These are phyloP conservation scores for Aix galericulata DNA, from an alignment of 2,113 vertebrate genomes.

Conservation along the genomic window DNA sequence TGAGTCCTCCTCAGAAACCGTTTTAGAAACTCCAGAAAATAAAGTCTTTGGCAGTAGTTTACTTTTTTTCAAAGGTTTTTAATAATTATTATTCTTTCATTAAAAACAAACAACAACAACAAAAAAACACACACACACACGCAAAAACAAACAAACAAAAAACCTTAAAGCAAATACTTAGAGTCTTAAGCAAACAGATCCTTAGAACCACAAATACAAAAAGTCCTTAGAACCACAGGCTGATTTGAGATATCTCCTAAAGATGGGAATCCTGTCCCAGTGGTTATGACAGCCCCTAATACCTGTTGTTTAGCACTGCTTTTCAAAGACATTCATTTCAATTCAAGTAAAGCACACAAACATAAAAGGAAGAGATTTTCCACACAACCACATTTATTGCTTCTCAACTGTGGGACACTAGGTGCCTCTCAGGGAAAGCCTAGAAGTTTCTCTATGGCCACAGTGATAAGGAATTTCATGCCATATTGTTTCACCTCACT, in stretches of 20 bases:
- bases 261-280: neutral
- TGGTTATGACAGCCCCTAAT: neutral
- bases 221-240: neutral
- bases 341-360: neutral
- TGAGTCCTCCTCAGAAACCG: conserved; percentile 20
- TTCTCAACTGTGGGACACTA: rapidly evolving
- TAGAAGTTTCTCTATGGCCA: neutral
- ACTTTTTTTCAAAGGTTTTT: conserved; percentile 18
- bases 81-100: neutral
- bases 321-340: neutral
- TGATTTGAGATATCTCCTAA: neutral
- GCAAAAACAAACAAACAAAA: no score
- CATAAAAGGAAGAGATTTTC: neutral
- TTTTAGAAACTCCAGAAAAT: conserved; percentile 44
- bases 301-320: neutral
- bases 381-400: neutral
- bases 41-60: neutral
- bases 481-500: neutral
- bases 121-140: no score
- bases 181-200: conserved; percentile 45
- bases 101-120: neutral
- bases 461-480: neutral
- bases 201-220: neutral
- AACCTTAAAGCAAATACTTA: conserved; percentile 9
- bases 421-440: neutral